These are phyloP conservation scores for Tenualosa ilisha DNA, from an alignment of 2,797 vertebrate species.

Conservation along the genomic window DNA sequence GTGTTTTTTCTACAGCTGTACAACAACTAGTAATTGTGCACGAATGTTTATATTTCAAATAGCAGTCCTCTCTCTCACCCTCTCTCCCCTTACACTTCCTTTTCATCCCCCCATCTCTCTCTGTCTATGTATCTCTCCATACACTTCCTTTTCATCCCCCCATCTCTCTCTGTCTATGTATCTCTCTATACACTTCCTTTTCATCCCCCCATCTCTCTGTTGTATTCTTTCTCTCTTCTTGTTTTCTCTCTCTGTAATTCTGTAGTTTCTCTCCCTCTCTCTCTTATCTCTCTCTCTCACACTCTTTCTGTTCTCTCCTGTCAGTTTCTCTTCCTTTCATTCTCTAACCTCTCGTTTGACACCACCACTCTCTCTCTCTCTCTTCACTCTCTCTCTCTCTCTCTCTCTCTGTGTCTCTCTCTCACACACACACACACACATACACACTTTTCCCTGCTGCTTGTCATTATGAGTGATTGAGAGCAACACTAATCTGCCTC, in stretches of 20 bases:
- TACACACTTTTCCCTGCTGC: constrained; percentile 65
- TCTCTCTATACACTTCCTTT: not conserved
- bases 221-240: no score
- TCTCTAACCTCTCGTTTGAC: constrained; percentile 26
- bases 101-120: not conserved
- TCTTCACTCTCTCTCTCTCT: not conserved
- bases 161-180: no score
- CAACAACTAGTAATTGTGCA: not conserved
- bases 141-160: no score
- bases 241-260: no score
- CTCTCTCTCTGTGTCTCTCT: not conserved
- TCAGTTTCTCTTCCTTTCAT: not conserved
- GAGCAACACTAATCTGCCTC: constrained; percentile 65
- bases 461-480: constrained; percentile 61
- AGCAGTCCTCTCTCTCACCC: not conserved
- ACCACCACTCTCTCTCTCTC: constrained; percentile 26
- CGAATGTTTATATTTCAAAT: not conserved
- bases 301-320: not conserved
- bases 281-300: not conserved
- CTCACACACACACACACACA: not conserved
- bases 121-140: no score
- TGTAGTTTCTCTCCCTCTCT: not conserved
- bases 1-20: not conserved
- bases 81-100: not conserved
- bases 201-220: no score